Percentiles rank a stretch among this genome's conserved stretches.
These are phyloP conservation scores for Dexiosoma caninum DNA, from an alignment of 2,888 invertebrate genomes.

Conservation along the genomic window DNA sequence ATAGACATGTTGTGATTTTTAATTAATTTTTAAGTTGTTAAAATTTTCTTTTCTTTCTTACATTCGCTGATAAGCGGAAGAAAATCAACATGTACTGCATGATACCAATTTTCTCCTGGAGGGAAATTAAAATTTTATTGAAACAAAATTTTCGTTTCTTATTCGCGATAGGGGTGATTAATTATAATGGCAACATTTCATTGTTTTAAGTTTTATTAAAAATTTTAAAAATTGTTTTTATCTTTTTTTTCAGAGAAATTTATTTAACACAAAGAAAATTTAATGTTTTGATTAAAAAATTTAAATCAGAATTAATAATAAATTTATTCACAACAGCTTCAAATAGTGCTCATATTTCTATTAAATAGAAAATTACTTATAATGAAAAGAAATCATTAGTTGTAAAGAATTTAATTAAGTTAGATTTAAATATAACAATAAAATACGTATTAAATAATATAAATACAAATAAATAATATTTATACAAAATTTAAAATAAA, in stretches of 20 bases:
- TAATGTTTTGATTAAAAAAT: constrained; percentile 4
- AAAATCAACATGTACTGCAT: too few relatives aligned
- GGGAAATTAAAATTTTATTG: too few relatives aligned
- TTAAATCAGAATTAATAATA: background rate
- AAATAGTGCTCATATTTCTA: constrained; percentile 31
- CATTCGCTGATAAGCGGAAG: too few relatives aligned
- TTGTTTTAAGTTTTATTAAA: too few relatives aligned
- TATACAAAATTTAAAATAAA: background rate
- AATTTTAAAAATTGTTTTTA: too few relatives aligned
- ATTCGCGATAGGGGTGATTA: too few relatives aligned
- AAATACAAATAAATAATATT: background rate
- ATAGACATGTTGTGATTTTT: too few relatives aligned
- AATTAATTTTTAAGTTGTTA: too few relatives aligned
- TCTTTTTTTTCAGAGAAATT: constrained; percentile 16
- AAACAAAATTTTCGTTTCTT: too few relatives aligned
- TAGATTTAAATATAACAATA: constrained; percentile 2
- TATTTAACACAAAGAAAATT: background rate
- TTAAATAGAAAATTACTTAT: constrained; percentile 22
- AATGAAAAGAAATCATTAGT: background rate
- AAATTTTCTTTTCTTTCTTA: too few relatives aligned
- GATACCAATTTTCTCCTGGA: too few relatives aligned
- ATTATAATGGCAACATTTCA: too few relatives aligned
- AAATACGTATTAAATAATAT: constrained; percentile 1
- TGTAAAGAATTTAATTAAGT: background rate
- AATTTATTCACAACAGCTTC: background rate